Evolutionary conservation across 2,888 invertebrate species (phyloP), one percentile per base, ranked within the genome.

Genomic region (Drosophila borborema): DNA sequence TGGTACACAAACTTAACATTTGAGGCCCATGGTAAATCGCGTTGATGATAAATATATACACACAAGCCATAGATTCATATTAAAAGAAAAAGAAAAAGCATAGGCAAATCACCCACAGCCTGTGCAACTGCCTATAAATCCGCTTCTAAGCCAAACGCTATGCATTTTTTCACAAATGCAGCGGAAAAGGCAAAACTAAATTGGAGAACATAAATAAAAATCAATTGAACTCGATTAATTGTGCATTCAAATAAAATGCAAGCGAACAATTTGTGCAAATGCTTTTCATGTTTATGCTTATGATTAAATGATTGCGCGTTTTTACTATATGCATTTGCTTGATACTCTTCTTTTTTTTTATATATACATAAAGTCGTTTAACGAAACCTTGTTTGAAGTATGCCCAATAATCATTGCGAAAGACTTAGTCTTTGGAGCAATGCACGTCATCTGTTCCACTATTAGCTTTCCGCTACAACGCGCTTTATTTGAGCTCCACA

Each of bases 211-310:
- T 31, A 55, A 62, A 62, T 54, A 34, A 53, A 72, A 81, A 70
- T 60, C 48, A 54, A 64, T 59, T 53, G 53, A 54, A 61, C 62
- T 63, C 49, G 59, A 82, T 74, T 70, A 64, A 64, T 69, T 71
- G 64, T 54, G 48, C 51, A 66, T 61, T 66, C 62, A 56, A 70
- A 74, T 68, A 48, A 61, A 70, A 73, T 69, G 56, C 45, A 43
- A 36, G 66, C 66, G 68, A 69, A 61, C 74, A 67, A 74, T 71
- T 80, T 80, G 66, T 61, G 12, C 16, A 81, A 79, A 71, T 80
- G 69, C 51, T 48, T 75, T 80, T 56, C 18, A 59, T 58, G 74
- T 82, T 80, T 65, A 60, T 71, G 64, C 55, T 53, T 60, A 75
- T 70, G 60, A 56, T 64, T 71, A 67, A 81, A 81, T 72, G 72